Evolutionary conservation across 2,113 vertebrate species (phyloP).

Genomic region (rabbit (Oryctolagus cuniculus)): DNA sequence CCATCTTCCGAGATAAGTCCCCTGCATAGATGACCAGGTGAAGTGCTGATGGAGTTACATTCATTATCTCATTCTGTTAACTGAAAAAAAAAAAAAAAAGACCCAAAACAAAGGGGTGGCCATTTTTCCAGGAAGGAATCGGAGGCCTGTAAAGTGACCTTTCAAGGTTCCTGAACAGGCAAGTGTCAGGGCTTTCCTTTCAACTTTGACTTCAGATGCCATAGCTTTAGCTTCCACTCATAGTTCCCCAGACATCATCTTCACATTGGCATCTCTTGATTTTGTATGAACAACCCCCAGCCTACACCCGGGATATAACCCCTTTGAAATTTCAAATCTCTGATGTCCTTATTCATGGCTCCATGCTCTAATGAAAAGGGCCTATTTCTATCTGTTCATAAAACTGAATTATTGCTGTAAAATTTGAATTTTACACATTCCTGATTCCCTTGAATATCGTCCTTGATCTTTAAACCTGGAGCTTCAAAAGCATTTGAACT

Average conservation of each 20-base stretch:
- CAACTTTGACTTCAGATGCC: not conserved
- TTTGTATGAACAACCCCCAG: not conserved
- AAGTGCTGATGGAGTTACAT: not conserved
- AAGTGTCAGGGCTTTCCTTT: not conserved
- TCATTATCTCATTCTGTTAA: not conserved
- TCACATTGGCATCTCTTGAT: not conserved
- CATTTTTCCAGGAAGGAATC: not conserved
- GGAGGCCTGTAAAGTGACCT: not conserved
- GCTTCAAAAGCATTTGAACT: not conserved
- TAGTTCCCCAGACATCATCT: not conserved
- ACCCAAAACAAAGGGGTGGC: not conserved
- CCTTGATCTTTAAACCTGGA: not conserved
- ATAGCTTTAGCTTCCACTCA: not conserved
- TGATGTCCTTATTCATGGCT: not conserved
- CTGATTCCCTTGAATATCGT: not conserved
- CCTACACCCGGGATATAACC: not conserved
- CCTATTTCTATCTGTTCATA: not conserved
- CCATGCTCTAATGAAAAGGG: not conserved
- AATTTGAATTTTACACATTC: not conserved
- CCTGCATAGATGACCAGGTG: not conserved
- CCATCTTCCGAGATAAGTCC: not conserved
- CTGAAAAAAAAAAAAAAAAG: not conserved
- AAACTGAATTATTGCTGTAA: not conserved
- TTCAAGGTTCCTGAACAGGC: not conserved
- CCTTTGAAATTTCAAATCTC: not conserved